These are phyloP conservation scores for Deroplatys truncata DNA, from an alignment of 2,888 invertebrate genomes.

Conservation along the genomic window DNA sequence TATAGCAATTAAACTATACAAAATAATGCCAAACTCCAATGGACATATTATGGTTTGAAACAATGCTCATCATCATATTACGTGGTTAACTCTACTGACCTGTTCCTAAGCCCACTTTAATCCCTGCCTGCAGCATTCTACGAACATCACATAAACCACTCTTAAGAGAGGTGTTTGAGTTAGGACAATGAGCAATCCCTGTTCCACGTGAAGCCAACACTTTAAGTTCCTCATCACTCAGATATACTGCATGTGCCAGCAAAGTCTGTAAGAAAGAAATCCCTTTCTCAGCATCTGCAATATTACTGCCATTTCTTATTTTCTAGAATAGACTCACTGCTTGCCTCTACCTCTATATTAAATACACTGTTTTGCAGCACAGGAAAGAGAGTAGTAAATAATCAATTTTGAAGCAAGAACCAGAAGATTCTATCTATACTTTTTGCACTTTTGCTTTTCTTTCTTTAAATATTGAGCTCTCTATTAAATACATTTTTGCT, in stretches of 20 bases:
- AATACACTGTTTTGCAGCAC: no score
- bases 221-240: slow-evolving; percentile 64
- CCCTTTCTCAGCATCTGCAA: no score
- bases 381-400: no score
- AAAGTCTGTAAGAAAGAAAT: slow-evolving; percentile 53
- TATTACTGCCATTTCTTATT: not conserved
- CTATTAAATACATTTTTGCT: no score
- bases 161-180: slow-evolving; percentile 74
- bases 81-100: slow-evolving; percentile 49
- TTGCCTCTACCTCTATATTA: not conserved
- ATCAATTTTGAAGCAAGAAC: no score
- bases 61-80: no score
- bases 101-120: slow-evolving; percentile 82
- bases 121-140: slow-evolving; percentile 55
- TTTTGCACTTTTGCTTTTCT: no score
- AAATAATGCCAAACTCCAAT: no score
- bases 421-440: no score
- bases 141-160: slow-evolving; percentile 80
- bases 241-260: slow-evolving; percentile 79
- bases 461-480: no score
- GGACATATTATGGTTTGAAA: no score
- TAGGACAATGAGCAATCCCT: slow-evolving; percentile 80
- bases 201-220: slow-evolving; percentile 58
- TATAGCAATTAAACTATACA: no score
- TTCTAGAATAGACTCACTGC: not conserved